phyloP scores from a whole-genome alignment of 2,113 vertebrate genomes.

The Hyaena hyaena region DNA sequence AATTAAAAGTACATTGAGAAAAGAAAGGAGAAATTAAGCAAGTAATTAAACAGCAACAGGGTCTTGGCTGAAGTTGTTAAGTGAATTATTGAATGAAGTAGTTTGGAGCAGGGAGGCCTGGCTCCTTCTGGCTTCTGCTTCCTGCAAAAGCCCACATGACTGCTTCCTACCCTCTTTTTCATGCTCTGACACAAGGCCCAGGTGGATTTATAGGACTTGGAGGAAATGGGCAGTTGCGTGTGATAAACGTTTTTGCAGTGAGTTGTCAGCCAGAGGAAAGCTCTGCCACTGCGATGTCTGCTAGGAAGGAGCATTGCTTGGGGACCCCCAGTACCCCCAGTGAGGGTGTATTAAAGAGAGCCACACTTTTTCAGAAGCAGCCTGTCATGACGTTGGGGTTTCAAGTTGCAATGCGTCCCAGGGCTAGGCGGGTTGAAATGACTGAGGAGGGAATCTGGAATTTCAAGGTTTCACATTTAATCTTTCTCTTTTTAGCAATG shows the following conservation, averaged over 20 bases:
- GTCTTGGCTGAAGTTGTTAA: conserved; percentile 59
- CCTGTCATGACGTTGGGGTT: neutral
- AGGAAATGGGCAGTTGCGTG: neutral
- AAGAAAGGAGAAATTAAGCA: conserved; percentile 67
- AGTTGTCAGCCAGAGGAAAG: neutral
- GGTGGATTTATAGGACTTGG: neutral
- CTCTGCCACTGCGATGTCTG: neutral
- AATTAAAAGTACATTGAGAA: conserved; percentile 75
- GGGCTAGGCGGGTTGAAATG: neutral
- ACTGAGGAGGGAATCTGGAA: neutral
- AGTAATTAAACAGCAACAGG: conserved; percentile 68
- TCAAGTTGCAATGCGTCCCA: neutral
- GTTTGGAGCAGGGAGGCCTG: conserved; percentile 6
- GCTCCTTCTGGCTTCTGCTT: conserved; percentile 18
- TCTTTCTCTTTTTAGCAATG: conserved; percentile 30
- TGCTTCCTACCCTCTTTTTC: neutral
- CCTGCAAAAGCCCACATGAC: neutral
- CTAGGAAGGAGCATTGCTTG: neutral
- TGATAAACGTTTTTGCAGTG: neutral
- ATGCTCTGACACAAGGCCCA: neutral
- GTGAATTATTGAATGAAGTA: conserved; percentile 71
- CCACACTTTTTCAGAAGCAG: neutral
- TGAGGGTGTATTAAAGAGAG: neutral
- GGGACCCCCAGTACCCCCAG: neutral
- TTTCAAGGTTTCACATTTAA: conserved; percentile 35